These are phyloP conservation scores for Corythornis cristatus DNA, from an alignment of 2,113 vertebrate species.

Conservation along the genomic window DNA sequence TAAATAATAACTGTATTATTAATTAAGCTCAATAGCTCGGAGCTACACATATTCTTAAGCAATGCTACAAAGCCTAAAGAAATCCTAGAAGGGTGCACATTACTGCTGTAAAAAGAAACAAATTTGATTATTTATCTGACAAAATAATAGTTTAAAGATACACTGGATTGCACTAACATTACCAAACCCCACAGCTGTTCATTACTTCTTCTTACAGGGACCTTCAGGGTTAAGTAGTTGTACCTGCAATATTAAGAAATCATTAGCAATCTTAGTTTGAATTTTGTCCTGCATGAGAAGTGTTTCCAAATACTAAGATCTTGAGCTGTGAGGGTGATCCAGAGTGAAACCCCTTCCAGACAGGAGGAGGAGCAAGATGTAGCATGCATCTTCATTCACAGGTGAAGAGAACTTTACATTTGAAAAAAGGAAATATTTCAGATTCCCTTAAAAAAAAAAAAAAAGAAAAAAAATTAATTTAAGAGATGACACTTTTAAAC, in stretches of 20 bases:
- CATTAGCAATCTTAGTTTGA: background rate
- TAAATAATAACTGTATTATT: background rate
- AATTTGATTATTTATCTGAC: background rate
- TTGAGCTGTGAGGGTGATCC: background rate
- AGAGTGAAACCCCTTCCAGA: background rate
- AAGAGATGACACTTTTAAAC: background rate
- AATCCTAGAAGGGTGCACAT: background rate
- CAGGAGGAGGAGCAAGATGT: background rate
- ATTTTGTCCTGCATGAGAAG: background rate
- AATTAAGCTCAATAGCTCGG: background rate
- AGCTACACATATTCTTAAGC: background rate
- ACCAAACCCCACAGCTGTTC: background rate
- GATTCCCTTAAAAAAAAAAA: fast-evolving
- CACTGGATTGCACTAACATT: background rate
- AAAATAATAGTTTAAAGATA: background rate
- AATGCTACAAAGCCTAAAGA: background rate
- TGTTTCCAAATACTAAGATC: background rate
- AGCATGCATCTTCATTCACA: background rate
- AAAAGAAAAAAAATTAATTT: background rate
- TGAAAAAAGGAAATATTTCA: background rate
- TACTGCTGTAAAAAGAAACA: background rate
- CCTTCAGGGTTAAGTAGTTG: background rate
- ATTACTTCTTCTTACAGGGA: background rate
- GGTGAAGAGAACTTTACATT: background rate
- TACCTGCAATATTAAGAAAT: background rate